Conservation (phyloP, 1,140 invertebrate genomes). For the Brachionus angularis region DNA sequence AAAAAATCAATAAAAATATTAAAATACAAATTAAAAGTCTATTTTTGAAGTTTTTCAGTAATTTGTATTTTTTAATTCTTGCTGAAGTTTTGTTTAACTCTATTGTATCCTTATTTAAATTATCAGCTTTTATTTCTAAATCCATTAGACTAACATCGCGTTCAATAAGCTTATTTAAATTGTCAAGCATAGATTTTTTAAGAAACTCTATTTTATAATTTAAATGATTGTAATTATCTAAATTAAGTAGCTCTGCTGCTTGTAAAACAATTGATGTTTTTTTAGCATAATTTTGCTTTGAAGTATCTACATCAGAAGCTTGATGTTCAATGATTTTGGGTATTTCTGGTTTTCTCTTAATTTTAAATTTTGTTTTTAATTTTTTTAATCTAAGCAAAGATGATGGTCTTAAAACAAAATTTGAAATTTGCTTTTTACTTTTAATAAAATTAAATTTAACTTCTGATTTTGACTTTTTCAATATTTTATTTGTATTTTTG, state of each 20-base stretch:
- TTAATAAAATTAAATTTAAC: neutral
- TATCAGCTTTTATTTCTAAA: conserved; percentile 21
- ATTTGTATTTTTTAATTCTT: neutral
- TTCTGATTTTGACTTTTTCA: neutral
- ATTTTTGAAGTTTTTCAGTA: conserved; percentile 4
- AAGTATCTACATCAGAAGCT: neutral
- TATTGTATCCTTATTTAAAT: neutral
- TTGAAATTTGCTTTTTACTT: conserved; percentile 8
- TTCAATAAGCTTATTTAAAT: conserved; percentile 13
- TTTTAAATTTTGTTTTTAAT: neutral
- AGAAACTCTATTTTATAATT: conserved; percentile 13
- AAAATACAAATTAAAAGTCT: conserved; percentile 5
- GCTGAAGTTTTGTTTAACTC: conserved; percentile 7
- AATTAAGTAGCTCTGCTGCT: neutral
- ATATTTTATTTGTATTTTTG: conserved; percentile 16
- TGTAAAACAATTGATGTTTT: conserved; percentile 25
- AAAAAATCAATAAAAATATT: neutral
- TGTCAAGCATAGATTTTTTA: neutral
- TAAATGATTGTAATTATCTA: neutral
- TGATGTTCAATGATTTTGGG: no score
- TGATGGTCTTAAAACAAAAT: conserved; percentile 1
- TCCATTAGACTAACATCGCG: conserved; percentile 22
- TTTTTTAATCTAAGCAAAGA: conserved; percentile 16
- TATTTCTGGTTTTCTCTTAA: no score
- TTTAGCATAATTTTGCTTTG: neutral